These are phyloP conservation scores for Helogale parvula DNA, from an alignment of 2,113 vertebrate species.

Conservation along the genomic window DNA sequence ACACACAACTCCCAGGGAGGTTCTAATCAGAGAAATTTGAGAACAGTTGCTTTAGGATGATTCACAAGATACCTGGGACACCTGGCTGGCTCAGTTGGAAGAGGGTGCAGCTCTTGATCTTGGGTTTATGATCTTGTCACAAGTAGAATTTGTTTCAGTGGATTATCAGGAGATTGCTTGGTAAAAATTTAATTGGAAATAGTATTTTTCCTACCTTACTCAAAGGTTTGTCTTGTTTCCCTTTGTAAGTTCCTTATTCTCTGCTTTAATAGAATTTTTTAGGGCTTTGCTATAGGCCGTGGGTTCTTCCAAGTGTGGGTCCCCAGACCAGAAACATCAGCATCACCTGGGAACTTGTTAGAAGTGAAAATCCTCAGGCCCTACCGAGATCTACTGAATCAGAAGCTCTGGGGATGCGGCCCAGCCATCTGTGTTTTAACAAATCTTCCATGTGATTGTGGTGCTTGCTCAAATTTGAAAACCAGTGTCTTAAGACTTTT, in stretches of 20 bases:
- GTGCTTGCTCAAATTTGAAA: slow-evolving; percentile 1
- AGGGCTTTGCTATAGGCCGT: background rate
- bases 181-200: background rate
- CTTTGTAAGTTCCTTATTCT: background rate
- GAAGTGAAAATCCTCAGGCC: background rate
- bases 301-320: background rate
- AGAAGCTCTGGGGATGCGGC: background rate
- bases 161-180: slow-evolving; percentile 23
- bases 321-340: background rate
- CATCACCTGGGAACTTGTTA: background rate
- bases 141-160: slow-evolving; percentile 13
- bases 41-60: background rate
- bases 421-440: background rate
- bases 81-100: no score
- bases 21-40: background rate
- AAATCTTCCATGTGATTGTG: background rate
- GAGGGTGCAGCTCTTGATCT: no score
- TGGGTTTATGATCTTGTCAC: background rate
- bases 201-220: background rate
- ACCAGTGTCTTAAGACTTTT: background rate
- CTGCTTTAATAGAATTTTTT: background rate
- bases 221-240: background rate
- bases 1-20: background rate
- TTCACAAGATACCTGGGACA: background rate
- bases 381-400: background rate